Evolutionary conservation across 2,888 invertebrate genomes (phyloP).

Genomic region (Thymelicus lineola): DNA sequence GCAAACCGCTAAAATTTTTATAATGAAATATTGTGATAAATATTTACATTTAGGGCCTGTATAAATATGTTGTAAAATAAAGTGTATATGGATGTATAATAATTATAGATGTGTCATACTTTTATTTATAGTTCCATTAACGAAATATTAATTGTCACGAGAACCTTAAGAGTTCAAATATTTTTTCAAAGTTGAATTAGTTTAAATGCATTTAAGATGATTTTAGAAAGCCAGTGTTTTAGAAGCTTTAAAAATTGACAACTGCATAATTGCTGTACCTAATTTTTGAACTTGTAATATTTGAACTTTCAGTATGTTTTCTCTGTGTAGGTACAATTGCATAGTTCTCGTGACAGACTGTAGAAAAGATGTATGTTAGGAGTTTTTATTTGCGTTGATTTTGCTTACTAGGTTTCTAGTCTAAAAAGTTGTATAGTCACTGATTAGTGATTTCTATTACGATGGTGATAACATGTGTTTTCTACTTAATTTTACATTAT

Average conservation of each 20-base stretch:
- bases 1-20: slow-evolving; percentile 59
- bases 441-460: slow-evolving; percentile 23
- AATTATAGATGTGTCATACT: slow-evolving; percentile 68
- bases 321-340: background rate
- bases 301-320: too few relatives aligned
- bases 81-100: slow-evolving; percentile 67
- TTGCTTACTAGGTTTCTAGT: slow-evolving; percentile 39
- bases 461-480: slow-evolving; percentile 9
- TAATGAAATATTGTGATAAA: slow-evolving; percentile 75
- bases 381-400: slow-evolving; percentile 33
- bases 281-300: too few relatives aligned
- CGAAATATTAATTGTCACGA: slow-evolving; percentile 21
- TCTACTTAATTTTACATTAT: background rate
- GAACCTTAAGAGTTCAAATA: background rate
- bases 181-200: background rate
- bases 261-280: too few relatives aligned
- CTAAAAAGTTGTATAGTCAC: slow-evolving; percentile 27
- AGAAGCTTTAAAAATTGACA: too few relatives aligned
- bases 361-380: background rate
- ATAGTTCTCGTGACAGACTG: slow-evolving; percentile 3
- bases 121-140: slow-evolving; percentile 50
- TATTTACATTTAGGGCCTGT: slow-evolving; percentile 62
- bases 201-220: too few relatives aligned
- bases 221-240: background rate
- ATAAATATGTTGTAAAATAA: slow-evolving; percentile 57